Percentiles rank a stretch among this genome's conserved stretches.
phyloP scores from a whole-genome alignment of 2,797 vertebrate species.

The Trachurus trachurus region DNA sequence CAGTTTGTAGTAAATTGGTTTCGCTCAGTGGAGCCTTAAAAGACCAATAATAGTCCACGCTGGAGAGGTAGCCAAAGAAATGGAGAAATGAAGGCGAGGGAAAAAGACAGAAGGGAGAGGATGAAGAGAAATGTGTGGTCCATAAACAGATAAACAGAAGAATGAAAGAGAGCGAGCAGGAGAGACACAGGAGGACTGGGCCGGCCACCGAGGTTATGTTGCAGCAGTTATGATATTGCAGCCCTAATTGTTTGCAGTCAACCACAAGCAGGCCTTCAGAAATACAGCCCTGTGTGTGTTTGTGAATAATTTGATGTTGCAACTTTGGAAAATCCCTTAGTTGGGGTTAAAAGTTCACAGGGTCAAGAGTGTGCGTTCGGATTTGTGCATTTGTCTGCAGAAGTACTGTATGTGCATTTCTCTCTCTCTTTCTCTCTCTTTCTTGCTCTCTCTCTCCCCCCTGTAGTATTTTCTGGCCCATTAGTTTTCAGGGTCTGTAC shows the following conservation, averaged over 20 bases:
- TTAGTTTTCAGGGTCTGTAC: constrained; percentile 79
- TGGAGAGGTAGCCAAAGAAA: constrained; percentile 66
- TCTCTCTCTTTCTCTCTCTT: constrained; percentile 6
- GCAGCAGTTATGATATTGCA: constrained; percentile 83
- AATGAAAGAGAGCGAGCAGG: constrained; percentile 13
- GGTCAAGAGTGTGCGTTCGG: constrained; percentile 62
- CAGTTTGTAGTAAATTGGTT: constrained; percentile 75
- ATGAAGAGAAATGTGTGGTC: constrained; percentile 19
- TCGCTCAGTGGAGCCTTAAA: constrained; percentile 82
- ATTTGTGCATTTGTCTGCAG: constrained; percentile 38
- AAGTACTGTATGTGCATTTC: constrained; percentile 24
- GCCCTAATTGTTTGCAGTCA: constrained; percentile 86
- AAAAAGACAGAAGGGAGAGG: constrained; percentile 28
- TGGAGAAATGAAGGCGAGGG: constrained; percentile 16
- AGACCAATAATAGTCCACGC: constrained; percentile 78
- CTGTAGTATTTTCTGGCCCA: constrained; percentile 79
- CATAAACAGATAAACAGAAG: constrained; percentile 23
- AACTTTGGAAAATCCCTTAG: constrained; percentile 76
- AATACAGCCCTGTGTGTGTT: constrained; percentile 44
- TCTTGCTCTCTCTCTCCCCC: constrained; percentile 10
- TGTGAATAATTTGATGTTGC: constrained; percentile 58
- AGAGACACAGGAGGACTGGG: constrained; percentile 20
- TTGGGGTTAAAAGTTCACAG: constrained; percentile 81
- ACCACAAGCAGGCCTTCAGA: constrained; percentile 78
- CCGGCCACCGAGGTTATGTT: constrained; percentile 71